A percentile compares a stretch with the other conserved stretches of the same genome.
phyloP scores from a whole-genome alignment of 2,888 invertebrate genomes.

The Pseudococcus viburni region DNA sequence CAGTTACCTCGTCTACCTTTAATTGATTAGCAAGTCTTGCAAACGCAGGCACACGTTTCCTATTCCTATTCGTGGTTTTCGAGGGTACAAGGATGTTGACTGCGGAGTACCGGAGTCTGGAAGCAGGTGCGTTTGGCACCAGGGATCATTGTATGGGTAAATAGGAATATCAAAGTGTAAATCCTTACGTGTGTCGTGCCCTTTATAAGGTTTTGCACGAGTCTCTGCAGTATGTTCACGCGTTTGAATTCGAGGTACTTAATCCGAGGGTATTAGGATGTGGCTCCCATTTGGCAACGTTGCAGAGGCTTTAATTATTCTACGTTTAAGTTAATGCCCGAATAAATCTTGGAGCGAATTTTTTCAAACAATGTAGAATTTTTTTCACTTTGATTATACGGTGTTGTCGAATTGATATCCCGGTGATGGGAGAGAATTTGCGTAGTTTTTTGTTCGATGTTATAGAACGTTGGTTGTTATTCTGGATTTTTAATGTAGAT shows the following conservation, averaged over 20 bases:
- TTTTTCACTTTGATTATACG: neutral
- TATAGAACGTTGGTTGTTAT: neutral
- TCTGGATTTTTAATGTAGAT: neutral
- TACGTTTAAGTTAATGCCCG: neutral
- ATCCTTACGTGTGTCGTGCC: slow-evolving; percentile 27
- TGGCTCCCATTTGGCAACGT: neutral
- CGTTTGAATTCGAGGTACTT: neutral
- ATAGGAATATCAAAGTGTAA: slow-evolving; percentile 32
- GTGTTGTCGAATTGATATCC: neutral
- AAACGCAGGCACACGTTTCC: slow-evolving; percentile 9
- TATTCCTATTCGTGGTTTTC: neutral
- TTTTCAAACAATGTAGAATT: slow-evolving; percentile 6
- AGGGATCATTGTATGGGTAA: slow-evolving; percentile 31
- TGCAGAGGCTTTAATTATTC: neutral
- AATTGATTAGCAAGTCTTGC: slow-evolving; percentile 34
- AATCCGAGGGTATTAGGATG: neutral
- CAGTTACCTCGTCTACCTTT: slow-evolving; percentile 27
- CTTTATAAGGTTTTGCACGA: neutral
- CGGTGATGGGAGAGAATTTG: neutral
- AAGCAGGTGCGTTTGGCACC: neutral
- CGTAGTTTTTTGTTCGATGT: neutral
- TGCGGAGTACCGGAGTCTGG: neutral
- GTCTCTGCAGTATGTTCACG: neutral
- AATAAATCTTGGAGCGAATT: neutral
- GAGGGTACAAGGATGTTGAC: neutral